Conservation (phyloP, 2,113 vertebrate genomes). For the Zosterops japonicus region DNA sequence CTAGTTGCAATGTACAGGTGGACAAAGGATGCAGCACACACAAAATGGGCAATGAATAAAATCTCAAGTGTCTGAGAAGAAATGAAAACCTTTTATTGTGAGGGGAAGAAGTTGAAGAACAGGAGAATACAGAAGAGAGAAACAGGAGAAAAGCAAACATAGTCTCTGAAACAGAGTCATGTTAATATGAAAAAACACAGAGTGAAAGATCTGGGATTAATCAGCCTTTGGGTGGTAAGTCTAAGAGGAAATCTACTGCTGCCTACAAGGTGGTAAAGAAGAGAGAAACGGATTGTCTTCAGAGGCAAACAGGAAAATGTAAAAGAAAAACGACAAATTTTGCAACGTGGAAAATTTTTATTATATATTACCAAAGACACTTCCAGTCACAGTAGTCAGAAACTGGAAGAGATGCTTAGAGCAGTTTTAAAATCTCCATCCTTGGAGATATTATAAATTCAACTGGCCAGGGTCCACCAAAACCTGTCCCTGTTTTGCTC, state of each 20-base stretch:
- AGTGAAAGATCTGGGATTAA: not conserved
- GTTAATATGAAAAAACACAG: not conserved
- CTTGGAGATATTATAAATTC: not conserved
- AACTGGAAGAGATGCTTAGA: not conserved
- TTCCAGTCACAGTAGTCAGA: not conserved
- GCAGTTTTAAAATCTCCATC: not conserved
- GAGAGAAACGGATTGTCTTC: not conserved
- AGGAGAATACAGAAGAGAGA: not conserved
- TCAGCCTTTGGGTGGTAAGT: not conserved
- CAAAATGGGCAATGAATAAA: not conserved
- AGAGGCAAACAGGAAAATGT: not conserved
- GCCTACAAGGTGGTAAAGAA: not conserved
- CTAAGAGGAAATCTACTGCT: not conserved
- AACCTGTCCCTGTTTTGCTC: not conserved
- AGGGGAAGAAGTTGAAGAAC: not conserved
- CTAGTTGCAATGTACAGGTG: not conserved
- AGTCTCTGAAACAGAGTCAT: not conserved
- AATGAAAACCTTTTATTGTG: not conserved
- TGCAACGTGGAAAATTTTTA: not conserved
- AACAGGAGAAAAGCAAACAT: not conserved
- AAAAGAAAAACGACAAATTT: not conserved
- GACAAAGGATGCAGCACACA: not conserved
- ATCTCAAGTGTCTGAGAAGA: not conserved
- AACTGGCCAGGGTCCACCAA: not conserved
- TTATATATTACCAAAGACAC: not conserved